Percentiles rank a stretch among this genome's conserved stretches.
These are phyloP conservation scores for Arothron firmamentum DNA, from an alignment of 2,113 vertebrate genomes.

Conservation along the genomic window DNA sequence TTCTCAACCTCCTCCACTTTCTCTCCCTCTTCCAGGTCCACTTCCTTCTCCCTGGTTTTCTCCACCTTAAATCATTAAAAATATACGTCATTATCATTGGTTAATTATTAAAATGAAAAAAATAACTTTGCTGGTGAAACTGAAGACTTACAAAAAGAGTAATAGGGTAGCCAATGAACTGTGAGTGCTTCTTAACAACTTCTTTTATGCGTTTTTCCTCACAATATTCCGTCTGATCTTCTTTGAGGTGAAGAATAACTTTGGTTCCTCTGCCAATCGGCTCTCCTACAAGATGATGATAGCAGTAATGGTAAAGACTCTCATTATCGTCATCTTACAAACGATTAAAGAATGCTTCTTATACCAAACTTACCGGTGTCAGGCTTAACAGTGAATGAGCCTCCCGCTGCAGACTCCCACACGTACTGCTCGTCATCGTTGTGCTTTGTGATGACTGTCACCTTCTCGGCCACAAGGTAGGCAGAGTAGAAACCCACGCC, in stretches of 20 bases:
- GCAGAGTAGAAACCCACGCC: constrained; percentile 82
- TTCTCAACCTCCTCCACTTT: constrained; percentile 72
- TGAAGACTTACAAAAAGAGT: constrained; percentile 76
- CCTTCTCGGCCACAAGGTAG: constrained; percentile 79
- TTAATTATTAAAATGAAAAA: neutral
- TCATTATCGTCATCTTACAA: neutral
- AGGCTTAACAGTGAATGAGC: constrained; percentile 76
- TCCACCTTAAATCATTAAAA: constrained; percentile 77
- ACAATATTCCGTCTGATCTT: constrained; percentile 79
- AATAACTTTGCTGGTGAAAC: neutral
- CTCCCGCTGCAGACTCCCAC: constrained; percentile 80
- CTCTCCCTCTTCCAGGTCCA: constrained; percentile 79
- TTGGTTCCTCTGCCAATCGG: constrained; percentile 77
- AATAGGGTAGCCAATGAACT: constrained; percentile 83
- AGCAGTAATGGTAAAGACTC: neutral
- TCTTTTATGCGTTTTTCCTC: constrained; percentile 81
- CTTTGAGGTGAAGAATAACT: constrained; percentile 79
- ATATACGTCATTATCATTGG: neutral
- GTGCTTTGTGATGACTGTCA: constrained; percentile 80
- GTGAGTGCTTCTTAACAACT: constrained; percentile 82
- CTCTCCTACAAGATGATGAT: constrained; percentile 53
- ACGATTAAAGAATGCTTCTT: neutral
- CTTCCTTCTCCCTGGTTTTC: constrained; percentile 88
- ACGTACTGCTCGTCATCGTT: constrained; percentile 82
- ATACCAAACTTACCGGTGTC: constrained; percentile 59